These are phyloP conservation scores for Mythimna albipuncta DNA, from an alignment of 2,888 invertebrate species.

Conservation along the genomic window DNA sequence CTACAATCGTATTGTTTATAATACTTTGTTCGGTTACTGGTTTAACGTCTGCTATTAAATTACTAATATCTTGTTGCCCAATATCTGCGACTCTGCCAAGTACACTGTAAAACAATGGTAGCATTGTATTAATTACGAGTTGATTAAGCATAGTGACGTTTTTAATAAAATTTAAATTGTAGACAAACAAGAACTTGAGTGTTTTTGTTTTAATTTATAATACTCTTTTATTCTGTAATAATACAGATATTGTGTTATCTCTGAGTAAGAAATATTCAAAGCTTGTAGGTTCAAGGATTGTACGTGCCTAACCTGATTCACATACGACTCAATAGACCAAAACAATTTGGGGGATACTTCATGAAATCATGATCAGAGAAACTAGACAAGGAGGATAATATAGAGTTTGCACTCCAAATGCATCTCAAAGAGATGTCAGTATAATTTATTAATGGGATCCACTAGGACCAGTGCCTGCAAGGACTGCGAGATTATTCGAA, in stretches of 20 bases:
- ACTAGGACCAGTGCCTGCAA: too few species aligned
- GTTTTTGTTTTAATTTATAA: slow-evolving; percentile 5
- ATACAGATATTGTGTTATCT: slow-evolving; percentile 5
- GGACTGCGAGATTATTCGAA: too few species aligned
- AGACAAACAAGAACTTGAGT: slow-evolving; percentile 1
- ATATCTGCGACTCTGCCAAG: slow-evolving; percentile 70
- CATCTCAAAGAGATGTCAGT: too few species aligned
- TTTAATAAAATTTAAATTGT: slow-evolving; percentile 17
- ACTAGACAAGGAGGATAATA: not conserved
- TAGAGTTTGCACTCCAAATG: too few species aligned
- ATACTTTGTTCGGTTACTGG: slow-evolving; percentile 40
- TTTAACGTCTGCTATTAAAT: slow-evolving; percentile 51
- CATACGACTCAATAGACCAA: not conserved
- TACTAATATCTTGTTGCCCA: slow-evolving; percentile 58
- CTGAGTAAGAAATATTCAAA: not conserved
- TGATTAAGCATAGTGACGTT: slow-evolving; percentile 9
- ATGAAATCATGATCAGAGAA: not conserved
- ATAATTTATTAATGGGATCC: too few species aligned
- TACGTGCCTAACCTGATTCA: not conserved
- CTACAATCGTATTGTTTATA: slow-evolving; percentile 28
- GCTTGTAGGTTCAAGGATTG: not conserved
- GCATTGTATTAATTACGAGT: slow-evolving; percentile 23
- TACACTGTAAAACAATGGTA: slow-evolving; percentile 70
- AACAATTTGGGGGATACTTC: not conserved
- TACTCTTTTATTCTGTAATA: not conserved